These are phyloP conservation scores for Ophthalmolycus amberensis DNA, from an alignment of 2,113 vertebrate genomes.

Conservation along the genomic window DNA sequence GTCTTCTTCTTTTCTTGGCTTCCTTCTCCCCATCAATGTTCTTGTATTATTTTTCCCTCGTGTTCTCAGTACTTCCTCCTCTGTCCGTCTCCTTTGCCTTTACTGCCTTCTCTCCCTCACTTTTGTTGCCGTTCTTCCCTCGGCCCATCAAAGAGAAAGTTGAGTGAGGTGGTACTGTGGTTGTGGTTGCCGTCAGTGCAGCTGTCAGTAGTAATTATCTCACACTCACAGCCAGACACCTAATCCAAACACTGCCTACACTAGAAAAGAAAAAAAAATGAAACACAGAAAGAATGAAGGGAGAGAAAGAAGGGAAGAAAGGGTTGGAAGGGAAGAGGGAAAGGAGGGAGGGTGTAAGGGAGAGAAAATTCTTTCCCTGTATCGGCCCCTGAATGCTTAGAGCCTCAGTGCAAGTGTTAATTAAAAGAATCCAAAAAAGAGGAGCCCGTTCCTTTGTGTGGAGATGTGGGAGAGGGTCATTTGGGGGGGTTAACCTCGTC, in stretches of 20 bases:
- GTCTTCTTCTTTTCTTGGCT: constrained; percentile 41
- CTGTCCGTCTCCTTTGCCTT: constrained; percentile 16
- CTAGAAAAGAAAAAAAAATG: constrained; percentile 69
- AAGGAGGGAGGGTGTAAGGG: constrained; percentile 41
- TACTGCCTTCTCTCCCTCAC: constrained; percentile 54
- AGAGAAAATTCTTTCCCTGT: constrained; percentile 80
- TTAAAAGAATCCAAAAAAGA: constrained; percentile 88
- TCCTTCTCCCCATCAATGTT: constrained; percentile 46
- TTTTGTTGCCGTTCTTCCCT: constrained; percentile 72
- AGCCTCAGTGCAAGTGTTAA: constrained; percentile 87
- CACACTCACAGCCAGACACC: constrained; percentile 84
- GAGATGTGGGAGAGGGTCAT: constrained; percentile 78
- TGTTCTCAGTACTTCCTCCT: neutral
- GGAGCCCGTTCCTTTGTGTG: constrained; percentile 83
- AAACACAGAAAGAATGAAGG: constrained; percentile 75
- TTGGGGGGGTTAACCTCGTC: constrained; percentile 79
- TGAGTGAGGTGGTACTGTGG: constrained; percentile 88
- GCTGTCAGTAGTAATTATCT: constrained; percentile 99
- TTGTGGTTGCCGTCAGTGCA: constrained; percentile 92
- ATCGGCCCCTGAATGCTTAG: constrained; percentile 73
- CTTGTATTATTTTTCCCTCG: constrained; percentile 5
- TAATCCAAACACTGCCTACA: constrained; percentile 82
- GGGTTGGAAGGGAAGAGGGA: constrained; percentile 54
- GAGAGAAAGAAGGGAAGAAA: constrained; percentile 67
- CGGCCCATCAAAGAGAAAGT: constrained; percentile 87